Percentiles rank a stretch among this genome's conserved stretches.
These are phyloP conservation scores for Philopotamus ludificatus DNA, from an alignment of 1,140 invertebrate genomes.

Conservation along the genomic window DNA sequence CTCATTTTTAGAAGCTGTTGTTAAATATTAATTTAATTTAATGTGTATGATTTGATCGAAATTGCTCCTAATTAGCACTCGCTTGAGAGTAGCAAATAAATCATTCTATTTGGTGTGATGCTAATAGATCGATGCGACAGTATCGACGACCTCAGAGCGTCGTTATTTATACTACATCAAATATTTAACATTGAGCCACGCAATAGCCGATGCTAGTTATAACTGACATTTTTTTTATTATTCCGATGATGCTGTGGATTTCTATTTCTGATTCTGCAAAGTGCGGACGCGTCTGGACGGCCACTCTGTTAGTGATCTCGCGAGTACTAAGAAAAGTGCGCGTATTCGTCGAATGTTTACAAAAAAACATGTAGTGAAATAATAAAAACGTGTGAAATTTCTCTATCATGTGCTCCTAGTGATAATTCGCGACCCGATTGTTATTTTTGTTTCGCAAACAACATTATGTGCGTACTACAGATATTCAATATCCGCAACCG, in stretches of 20 bases:
- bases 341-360: too few relatives aligned
- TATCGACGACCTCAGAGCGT: neutral
- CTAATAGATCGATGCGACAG: too few relatives aligned
- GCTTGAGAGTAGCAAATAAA: too few relatives aligned
- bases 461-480: neutral
- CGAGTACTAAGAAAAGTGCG: neutral
- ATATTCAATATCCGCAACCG: neutral
- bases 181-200: too few relatives aligned
- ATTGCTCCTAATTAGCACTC: too few relatives aligned
- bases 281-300: constrained; percentile 22
- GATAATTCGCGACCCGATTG: neutral
- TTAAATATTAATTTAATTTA: too few relatives aligned
- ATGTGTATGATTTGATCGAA: too few relatives aligned
- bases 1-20: too few relatives aligned
- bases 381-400: too few relatives aligned
- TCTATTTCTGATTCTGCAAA: constrained; percentile 27
- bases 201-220: constrained; percentile 10
- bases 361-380: too few relatives aligned
- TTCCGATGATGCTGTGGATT: constrained; percentile 15
- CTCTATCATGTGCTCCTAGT: neutral
- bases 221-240: constrained; percentile 19
- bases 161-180: neutral
- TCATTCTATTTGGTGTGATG: too few relatives aligned
- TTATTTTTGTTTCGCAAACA: neutral
- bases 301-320: neutral